Evolutionary conservation across 2,797 vertebrate species (phyloP).

Genomic region (Sciurus vulgaris): DNA sequence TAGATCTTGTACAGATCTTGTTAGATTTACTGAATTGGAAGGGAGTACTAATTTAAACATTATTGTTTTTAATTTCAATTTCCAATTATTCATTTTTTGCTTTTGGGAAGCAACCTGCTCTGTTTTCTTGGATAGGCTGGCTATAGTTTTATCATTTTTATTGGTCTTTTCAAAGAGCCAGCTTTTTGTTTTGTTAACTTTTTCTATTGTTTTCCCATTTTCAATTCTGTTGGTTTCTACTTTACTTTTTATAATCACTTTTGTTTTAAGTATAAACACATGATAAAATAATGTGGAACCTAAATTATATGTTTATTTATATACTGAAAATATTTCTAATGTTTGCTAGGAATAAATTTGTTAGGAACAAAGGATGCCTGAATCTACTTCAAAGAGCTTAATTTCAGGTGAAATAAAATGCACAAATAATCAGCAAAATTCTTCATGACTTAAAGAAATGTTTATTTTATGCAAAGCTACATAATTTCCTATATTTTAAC

Average conservation of each 20-base stretch:
- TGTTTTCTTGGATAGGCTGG: constrained; percentile 32
- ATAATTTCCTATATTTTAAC: constrained; percentile 79
- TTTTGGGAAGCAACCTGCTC: not conserved
- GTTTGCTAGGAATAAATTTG: constrained; percentile 27
- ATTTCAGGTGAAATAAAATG: constrained; percentile 50
- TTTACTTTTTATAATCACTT: constrained; percentile 30
- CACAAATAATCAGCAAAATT: constrained; percentile 68
- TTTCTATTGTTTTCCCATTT: constrained; percentile 10
- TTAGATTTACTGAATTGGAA: constrained; percentile 18
- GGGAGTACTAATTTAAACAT: not conserved
- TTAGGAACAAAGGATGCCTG: not conserved
- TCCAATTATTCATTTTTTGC: not conserved
- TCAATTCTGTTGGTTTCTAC: not conserved
- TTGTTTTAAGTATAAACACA: constrained; percentile 41
- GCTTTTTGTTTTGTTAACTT: not conserved
- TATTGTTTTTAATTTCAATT: constrained; percentile 27
- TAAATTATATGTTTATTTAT: not conserved
- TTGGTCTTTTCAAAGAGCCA: not conserved
- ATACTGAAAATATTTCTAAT: constrained; percentile 5
- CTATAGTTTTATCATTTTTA: constrained; percentile 13
- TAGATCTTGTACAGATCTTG: not conserved
- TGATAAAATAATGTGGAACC: not conserved
- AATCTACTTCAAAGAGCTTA: constrained; percentile 34
- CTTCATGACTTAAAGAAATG: constrained; percentile 78
- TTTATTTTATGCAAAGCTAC: constrained; percentile 89